Evolutionary conservation across 2,888 invertebrate species (phyloP).

Genomic region (Acholoe squamosa): DNA sequence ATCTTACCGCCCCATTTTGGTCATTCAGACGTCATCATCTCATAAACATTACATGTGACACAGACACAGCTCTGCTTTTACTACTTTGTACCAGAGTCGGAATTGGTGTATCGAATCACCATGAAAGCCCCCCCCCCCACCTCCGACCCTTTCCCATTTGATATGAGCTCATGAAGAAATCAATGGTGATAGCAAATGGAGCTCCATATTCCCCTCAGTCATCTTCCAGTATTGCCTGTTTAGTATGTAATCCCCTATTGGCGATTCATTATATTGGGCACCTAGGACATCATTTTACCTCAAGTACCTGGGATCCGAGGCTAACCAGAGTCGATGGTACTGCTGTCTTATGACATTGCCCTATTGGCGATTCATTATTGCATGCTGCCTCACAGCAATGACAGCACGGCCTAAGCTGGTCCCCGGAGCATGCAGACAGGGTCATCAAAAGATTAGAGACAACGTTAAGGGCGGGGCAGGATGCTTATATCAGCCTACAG

Average conservation of each 20-base stretch:
- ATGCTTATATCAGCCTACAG: neutral
- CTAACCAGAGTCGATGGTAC: neutral
- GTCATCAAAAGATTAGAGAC: slow-evolving; percentile 23
- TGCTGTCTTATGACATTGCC: neutral
- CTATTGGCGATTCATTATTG: slow-evolving; percentile 1
- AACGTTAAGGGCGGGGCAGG: neutral
- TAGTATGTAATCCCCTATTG: neutral
- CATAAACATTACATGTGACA: too few relatives aligned
- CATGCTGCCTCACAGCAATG: neutral
- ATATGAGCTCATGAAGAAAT: too few relatives aligned
- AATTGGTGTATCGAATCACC: too few relatives aligned
- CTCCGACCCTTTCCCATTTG: too few relatives aligned
- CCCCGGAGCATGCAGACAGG: neutral
- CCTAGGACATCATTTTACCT: neutral
- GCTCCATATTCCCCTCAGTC: too few relatives aligned
- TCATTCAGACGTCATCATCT: too few relatives aligned
- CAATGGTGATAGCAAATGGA: too few relatives aligned
- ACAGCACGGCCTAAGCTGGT: neutral
- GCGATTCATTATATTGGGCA: neutral
- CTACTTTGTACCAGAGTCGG: too few relatives aligned
- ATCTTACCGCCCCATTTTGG: too few relatives aligned
- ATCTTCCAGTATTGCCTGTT: neutral
- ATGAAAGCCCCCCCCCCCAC: too few relatives aligned
- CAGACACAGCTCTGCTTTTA: too few relatives aligned
- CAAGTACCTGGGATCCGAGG: neutral